A percentile compares a stretch with the other conserved stretches of the same genome.
Evolutionary conservation across 2,113 vertebrate genomes (phyloP).

Genomic region (Raja brachyura): DNA sequence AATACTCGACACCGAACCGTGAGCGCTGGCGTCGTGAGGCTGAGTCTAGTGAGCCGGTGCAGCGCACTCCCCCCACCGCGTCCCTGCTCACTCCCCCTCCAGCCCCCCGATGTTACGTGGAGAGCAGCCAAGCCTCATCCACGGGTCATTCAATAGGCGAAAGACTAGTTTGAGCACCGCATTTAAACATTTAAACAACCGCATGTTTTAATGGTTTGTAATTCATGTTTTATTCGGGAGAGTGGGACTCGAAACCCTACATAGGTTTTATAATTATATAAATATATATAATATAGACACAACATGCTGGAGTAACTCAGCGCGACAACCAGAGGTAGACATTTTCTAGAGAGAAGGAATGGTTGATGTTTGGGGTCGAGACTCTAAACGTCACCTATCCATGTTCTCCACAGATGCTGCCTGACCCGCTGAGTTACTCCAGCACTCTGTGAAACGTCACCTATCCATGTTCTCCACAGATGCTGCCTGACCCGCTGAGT

Average conservation of each 20-base stretch:
- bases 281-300: no score
- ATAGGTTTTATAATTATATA: neutral
- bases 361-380: no score
- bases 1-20: neutral
- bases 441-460: no score
- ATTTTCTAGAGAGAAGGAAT: no score
- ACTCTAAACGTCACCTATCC: no score
- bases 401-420: no score
- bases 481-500: no score
- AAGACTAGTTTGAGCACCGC: neutral
- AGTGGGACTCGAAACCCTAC: neutral
- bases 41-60: neutral
- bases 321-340: no score
- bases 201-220: neutral
- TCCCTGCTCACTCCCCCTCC: neutral
- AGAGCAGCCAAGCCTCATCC: neutral
- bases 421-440: no score
- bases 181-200: slow-evolving; percentile 14
- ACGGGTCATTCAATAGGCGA: slow-evolving; percentile 22
- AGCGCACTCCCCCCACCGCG: neutral
- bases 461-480: no score
- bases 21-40: neutral
- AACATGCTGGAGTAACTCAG: no score
- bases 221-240: neutral
- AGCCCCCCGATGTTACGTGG: slow-evolving; percentile 25